Base-by-base conservation (phyloP, 2,888 invertebrate species). In the Drosophila borborema region DNA sequence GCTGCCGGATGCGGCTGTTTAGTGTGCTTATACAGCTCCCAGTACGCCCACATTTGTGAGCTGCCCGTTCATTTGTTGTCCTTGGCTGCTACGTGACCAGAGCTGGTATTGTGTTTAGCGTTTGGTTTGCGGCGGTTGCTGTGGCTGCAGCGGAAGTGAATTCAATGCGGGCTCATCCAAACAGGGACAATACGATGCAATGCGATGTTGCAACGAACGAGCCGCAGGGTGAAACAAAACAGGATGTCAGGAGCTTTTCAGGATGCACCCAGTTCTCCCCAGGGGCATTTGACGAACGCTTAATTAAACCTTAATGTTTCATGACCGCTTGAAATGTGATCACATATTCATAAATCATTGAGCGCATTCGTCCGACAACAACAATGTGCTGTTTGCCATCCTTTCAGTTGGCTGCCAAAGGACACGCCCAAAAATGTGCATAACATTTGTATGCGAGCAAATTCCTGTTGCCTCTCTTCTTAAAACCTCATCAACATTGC, bases 221-320 rank as follows among this genome's bases (percentile, higher is more conserved):
- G 54, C 64, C 65, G 56, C 43, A 64, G 59, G 72, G 48, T 56
- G 36, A 69, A 72, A 55, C 63, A 51, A 72, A 81, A 75, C 87
- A 80, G 89, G 83, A 84, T 84, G 83, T 78, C 59, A 76, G 68
- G 48, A 51, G 53, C 66, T 16, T 67, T 81, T 38, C 72, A 72
- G 82, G 77, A 85, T 72, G 67, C 71, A 64, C 78, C 64, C 61
- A 48, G 64, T 78, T 71, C 77, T 68, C 77, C 72, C 69, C 49
- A 45, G 48, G 48, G 86, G 71, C 51, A 74, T 68, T 80, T 59
- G 80, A 72, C 59, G 72, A 83, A 71, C 74, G 80, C 90, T 90
- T 86, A 90, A 86, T 90, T 90, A 86, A 90, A 77, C 80, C 82
- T 87, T 80, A 90, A 90, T 90, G 82, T 86, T 90, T 89, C 75